phyloP scores from a whole-genome alignment of 1,140 invertebrate species.

The Scaptomyza hsui region DNA sequence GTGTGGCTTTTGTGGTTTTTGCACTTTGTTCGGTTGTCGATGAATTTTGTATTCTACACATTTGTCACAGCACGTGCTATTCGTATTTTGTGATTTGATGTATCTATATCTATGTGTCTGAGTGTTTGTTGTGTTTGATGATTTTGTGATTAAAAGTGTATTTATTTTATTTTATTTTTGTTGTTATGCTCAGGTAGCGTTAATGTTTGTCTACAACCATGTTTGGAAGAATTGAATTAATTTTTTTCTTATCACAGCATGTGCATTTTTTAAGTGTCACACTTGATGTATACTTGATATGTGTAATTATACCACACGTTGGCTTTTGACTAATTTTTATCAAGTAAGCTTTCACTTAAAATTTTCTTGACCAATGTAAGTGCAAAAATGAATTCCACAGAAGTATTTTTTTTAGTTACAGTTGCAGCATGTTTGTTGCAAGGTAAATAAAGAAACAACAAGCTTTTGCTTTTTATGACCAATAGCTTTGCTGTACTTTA shows the following conservation, averaged over 20 bases:
- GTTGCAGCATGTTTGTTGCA: neutral
- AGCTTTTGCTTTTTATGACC: too few relatives aligned
- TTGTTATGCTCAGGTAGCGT: too few relatives aligned
- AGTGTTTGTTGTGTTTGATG: neutral
- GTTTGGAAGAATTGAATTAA: too few relatives aligned
- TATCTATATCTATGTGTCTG: neutral
- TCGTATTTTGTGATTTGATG: neutral
- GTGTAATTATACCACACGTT: neutral
- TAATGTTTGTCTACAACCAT: too few relatives aligned
- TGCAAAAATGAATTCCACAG: neutral
- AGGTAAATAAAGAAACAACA: neutral
- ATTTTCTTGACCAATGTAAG: neutral
- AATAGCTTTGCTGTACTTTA: too few relatives aligned
- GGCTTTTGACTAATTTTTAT: neutral
- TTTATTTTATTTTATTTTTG: neutral
- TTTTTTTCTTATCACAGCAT: too few relatives aligned
- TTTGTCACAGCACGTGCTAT: neutral
- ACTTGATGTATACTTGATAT: neutral
- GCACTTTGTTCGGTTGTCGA: neutral
- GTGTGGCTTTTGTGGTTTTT: constrained; percentile 1
- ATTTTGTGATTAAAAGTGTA: neutral
- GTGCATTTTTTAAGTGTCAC: too few relatives aligned
- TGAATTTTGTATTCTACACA: neutral
- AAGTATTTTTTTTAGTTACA: neutral
- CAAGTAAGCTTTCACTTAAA: neutral